Evolutionary conservation across 2,113 vertebrate genomes (phyloP), one percentile per base, ranked within the genome.

Genomic region (Osmerus eperlanus): DNA sequence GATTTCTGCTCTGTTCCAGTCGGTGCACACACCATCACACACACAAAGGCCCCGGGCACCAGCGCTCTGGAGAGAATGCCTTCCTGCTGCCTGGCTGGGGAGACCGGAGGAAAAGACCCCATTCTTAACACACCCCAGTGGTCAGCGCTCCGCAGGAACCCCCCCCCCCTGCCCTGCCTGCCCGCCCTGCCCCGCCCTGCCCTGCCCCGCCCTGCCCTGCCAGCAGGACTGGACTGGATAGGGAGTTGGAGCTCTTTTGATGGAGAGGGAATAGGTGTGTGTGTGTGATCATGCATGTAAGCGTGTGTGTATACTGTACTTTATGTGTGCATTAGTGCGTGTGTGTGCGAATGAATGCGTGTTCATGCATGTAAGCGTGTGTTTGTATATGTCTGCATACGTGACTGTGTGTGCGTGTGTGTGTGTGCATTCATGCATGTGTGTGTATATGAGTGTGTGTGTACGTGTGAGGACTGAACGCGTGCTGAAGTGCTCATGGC

Each of bases 1-100:
- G 71, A 60, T 78, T 81, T 79, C 74, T 71, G 74, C 55, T 77
- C 65, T 51, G 72, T 78, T 90, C 75, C 71, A 3, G 14, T 77
- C 53, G 55, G 67, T 86, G 79, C 71, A 67, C 78, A 81, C 68
- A 71, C 77, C 68, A 72, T 79, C 75, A 54, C 19, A 6, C 23
- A 74, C 15, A 41, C 25, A 71, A 28, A 61, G 59, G 59, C 21
- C 12, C 19, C 23, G 59, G 21, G 59, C 9, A 8, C 59, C 21
- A n/a, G 11, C 21, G 21, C 21, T 21, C 21, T 18, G 21, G n/a
- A 61, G 11, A 13, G 12, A 19, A 23, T 8, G 59, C 13, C 21
- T 19, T 21, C 21, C 59, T 12, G 8, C 12, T 61, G 58, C 13
- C 19, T 11, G 23, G 12, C 12, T 13, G n/a, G 15, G 16, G 18